A percentile compares a stretch with the other conserved stretches of the same genome.
Conservation (phyloP, 2,113 vertebrate genomes). For the Aix galericulata region DNA sequence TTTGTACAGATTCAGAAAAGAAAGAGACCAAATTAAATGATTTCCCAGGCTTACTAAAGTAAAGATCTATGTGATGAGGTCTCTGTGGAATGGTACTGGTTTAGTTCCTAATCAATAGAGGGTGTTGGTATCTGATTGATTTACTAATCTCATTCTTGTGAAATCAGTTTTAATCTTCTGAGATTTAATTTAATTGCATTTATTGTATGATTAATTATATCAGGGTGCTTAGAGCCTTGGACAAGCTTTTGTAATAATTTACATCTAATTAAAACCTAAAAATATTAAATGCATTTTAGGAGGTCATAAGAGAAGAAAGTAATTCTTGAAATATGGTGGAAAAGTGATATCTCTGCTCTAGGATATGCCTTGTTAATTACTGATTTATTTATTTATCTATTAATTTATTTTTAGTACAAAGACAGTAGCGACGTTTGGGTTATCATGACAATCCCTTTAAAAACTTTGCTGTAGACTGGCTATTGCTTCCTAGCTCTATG, state of each 20-base stretch:
- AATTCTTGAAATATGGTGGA: background rate
- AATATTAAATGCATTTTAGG: background rate
- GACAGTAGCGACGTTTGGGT: background rate
- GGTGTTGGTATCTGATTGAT: background rate
- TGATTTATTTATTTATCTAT: background rate
- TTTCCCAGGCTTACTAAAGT: background rate
- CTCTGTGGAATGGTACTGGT: background rate
- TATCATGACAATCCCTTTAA: background rate
- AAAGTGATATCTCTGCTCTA: background rate
- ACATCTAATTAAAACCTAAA: background rate
- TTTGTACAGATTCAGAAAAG: background rate
- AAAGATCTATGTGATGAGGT: background rate
- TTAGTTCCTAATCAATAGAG: background rate
- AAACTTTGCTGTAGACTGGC: background rate
- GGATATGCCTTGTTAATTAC: background rate
- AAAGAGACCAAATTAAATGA: background rate
- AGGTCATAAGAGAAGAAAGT: background rate
- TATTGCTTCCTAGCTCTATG: background rate
- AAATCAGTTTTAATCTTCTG: constrained; percentile 27
- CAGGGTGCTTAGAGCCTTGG: background rate
- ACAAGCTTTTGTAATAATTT: background rate
- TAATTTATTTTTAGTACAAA: background rate
- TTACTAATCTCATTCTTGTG: background rate
- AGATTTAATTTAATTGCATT: constrained; percentile 17
- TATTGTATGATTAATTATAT: constrained; percentile 38